Evolutionary conservation across 1,140 invertebrate genomes (phyloP).

Genomic region (Diorhabda carinulata): DNA sequence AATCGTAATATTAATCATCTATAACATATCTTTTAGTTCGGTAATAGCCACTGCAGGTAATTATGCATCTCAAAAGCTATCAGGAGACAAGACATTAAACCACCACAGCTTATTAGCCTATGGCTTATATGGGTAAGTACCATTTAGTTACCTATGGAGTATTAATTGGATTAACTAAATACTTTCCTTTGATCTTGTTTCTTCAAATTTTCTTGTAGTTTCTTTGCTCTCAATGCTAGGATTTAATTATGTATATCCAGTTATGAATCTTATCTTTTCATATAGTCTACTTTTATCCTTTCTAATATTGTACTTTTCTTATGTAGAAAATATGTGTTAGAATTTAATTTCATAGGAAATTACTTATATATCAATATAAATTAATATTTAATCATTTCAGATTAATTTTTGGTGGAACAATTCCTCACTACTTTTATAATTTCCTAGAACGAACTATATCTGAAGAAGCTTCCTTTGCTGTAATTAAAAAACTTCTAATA

Average conservation of each 20-base stretch:
- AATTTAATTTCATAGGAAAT: too few species aligned
- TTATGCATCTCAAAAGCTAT: constrained; percentile 60
- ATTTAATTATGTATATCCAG: too few species aligned
- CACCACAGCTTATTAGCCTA: constrained; percentile 64
- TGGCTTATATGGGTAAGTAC: constrained; percentile 63
- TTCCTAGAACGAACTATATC: constrained; percentile 56
- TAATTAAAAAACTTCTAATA: constrained; percentile 57
- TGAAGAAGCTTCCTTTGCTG: constrained; percentile 52
- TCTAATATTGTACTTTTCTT: too few species aligned
- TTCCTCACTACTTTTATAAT: constrained; percentile 70
- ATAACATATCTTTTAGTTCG: constrained; percentile 49
- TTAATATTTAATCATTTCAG: constrained; percentile 41
- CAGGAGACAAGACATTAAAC: constrained; percentile 56
- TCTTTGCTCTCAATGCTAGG: too few species aligned
- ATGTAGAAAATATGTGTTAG: too few species aligned
- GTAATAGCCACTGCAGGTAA: constrained; percentile 62
- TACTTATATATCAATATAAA: too few species aligned
- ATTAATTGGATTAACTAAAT: constrained; percentile 4
- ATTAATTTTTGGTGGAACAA: constrained; percentile 65
- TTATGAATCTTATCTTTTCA: too few species aligned
- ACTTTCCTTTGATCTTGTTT: constrained; percentile 12
- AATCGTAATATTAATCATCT: background rate
- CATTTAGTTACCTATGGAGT: background rate
- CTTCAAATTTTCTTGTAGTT: too few species aligned
- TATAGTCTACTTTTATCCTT: too few species aligned